Evolutionary conservation across 2,797 vertebrate species (phyloP).

Genomic region (Perdix hodgsoniae): DNA sequence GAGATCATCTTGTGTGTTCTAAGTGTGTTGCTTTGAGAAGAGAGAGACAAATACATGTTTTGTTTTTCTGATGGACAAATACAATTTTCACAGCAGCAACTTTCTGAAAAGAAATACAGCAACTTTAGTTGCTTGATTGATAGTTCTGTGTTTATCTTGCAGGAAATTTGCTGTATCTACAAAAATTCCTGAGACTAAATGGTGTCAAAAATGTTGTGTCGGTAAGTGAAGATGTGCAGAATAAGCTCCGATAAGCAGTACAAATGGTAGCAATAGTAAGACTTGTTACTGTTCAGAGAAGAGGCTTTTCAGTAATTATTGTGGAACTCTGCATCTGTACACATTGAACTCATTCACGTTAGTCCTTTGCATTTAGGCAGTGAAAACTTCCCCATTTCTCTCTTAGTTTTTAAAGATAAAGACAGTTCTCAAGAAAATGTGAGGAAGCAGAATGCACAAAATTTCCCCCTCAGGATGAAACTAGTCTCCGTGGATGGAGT

Average conservation of each 20-base stretch:
- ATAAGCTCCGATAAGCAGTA: background rate
- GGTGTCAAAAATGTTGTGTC: constrained; percentile 98
- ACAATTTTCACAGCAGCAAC: background rate
- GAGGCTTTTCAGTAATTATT: background rate
- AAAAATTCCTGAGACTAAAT: constrained; percentile 99
- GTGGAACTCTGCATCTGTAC: background rate
- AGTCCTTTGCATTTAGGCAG: background rate
- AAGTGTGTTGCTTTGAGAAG: background rate
- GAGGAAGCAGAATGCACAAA: background rate
- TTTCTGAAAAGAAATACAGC: background rate
- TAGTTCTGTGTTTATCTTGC: constrained; percentile 54
- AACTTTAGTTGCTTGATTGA: background rate
- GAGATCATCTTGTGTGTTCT: background rate
- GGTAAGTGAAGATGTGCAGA: constrained; percentile 83
- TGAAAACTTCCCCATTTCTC: background rate
- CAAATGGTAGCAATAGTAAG: background rate
- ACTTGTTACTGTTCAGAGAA: background rate
- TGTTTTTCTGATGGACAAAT: background rate
- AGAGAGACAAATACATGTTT: background rate
- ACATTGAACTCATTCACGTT: background rate
- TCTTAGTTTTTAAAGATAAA: background rate
- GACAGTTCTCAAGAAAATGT: background rate
- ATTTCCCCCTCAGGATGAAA: background rate
- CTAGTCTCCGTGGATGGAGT: background rate
- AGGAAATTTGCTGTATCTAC: constrained; percentile 97